Base-by-base conservation (phyloP, 1,140 invertebrate genomes). In the Gryllus bimaculatus region DNA sequence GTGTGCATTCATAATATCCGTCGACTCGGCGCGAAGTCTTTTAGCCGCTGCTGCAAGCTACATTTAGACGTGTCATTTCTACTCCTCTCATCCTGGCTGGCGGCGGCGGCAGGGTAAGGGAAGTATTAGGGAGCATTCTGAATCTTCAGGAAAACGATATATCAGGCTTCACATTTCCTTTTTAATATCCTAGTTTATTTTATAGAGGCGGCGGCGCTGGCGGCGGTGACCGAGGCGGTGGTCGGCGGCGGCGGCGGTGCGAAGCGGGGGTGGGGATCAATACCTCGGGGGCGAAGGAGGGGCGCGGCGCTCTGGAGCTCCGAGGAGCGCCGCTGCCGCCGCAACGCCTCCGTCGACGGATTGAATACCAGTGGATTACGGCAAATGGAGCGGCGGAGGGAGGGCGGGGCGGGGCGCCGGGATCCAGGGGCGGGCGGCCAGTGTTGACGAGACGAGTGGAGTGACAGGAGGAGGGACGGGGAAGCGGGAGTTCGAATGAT, bases 171-270 rank as follows among this genome's bases (percentile, higher is more conserved):
- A 66, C 54, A 66, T 66, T 66, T 66, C 54, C 54, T 66, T 66
- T 66, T 66, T 66, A 66, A 66, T 66, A 66, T 66, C 49, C 54
- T 66, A 66, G 54, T 66, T 66, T 66, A 66, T 66, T 66, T 66
- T 66, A 66, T 66, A 66, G 54, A 66, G 54, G 54, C 54, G 54
- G 54, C 7, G 54, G 54, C 54, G 54, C 8, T 54, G 49, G 49
- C 8, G 49, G 15, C 26, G 26, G 26, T 39, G 26, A 5, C 26
- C 26, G 26, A 39, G 26, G 26, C 26, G 26, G 26, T 39, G 26
- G 26, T 39, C 54, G 54, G 7, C 54, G 2, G 54, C 54, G 54
- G 54, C 54, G 54, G 18, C 10, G 54, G 54, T 18, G 10, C 10
- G 54, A 66, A 66, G 54, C 26, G 26, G 54, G 54, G 54, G 10